Conservation (phyloP, 2,797 vertebrate genomes). For the Muscicapa striata region DNA sequence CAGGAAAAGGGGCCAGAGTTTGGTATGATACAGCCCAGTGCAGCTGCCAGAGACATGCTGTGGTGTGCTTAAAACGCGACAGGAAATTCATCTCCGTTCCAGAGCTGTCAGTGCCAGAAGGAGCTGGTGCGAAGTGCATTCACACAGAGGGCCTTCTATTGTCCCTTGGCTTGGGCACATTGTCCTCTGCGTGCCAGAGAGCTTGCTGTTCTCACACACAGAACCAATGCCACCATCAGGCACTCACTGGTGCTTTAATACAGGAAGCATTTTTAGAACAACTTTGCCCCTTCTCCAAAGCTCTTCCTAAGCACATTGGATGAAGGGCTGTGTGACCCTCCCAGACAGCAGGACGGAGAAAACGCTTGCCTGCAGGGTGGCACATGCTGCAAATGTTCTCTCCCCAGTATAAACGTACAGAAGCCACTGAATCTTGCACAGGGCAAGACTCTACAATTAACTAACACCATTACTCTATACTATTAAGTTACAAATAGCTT, state of each 20-base stretch:
- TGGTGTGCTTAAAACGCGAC: rapidly evolving
- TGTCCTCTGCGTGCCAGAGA: rapidly evolving
- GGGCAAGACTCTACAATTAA: not conserved
- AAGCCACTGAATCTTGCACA: no score
- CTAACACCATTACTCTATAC: not conserved
- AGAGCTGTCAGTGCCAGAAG: rapidly evolving
- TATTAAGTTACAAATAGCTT: not conserved
- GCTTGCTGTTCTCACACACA: not conserved
- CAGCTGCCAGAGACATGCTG: no score
- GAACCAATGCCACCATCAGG: not conserved
- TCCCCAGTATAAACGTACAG: rapidly evolving
- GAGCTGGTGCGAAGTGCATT: rapidly evolving
- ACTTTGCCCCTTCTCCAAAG: not conserved
- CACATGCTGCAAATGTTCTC: rapidly evolving
- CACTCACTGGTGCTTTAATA: not conserved
- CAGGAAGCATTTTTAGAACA: not conserved
- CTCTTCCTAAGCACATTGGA: not conserved
- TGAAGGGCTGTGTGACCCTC: rapidly evolving
- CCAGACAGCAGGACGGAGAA: rapidly evolving
- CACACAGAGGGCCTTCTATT: not conserved
- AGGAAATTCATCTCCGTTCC: rapidly evolving
- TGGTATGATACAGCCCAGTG: no score
- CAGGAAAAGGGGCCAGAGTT: no score
- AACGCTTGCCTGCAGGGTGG: rapidly evolving
- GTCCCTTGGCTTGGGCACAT: no score